Evolutionary conservation across 2,888 invertebrate genomes (phyloP).

Genomic region (Ecliptopera silaceata): DNA sequence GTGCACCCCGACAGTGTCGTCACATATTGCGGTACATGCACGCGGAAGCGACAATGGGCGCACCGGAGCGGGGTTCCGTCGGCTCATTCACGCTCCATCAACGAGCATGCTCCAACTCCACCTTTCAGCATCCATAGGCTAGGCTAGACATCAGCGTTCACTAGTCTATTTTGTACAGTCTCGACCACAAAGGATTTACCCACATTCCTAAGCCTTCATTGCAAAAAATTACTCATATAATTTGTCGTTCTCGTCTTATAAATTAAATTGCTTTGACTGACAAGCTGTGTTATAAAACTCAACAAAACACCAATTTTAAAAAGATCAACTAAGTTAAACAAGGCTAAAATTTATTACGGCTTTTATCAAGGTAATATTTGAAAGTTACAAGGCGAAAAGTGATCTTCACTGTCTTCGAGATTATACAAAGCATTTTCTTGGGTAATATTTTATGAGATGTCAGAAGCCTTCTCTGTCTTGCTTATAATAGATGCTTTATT

Average conservation of each 20-base stretch:
- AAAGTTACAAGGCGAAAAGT: constrained; percentile 18
- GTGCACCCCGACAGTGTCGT: constrained; percentile 24
- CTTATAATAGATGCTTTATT: constrained; percentile 30
- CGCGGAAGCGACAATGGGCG: constrained; percentile 72
- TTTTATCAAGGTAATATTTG: constrained; percentile 23
- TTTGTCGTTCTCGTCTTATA: no score
- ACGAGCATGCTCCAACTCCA: constrained; percentile 40
- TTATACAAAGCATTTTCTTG: constrained; percentile 25
- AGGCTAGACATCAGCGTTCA: no score
- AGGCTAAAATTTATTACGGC: constrained; percentile 13
- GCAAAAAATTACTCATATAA: no score
- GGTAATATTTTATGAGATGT: constrained; percentile 24
- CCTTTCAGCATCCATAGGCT: constrained; percentile 5
- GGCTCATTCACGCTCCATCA: constrained; percentile 71
- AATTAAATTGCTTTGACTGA: no score
- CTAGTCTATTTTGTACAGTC: not conserved
- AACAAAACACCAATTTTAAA: not conserved
- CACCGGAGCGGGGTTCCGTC: constrained; percentile 73
- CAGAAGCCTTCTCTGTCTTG: constrained; percentile 16
- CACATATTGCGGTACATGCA: constrained; percentile 33
- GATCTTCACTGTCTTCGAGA: constrained; percentile 19
- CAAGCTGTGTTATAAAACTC: not conserved
- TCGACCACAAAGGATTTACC: not conserved
- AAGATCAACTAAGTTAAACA: constrained; percentile 10
- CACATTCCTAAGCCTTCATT: no score